phyloP scores from a whole-genome alignment of 2,888 invertebrate species.

The Tetrapedia diversipes region DNA sequence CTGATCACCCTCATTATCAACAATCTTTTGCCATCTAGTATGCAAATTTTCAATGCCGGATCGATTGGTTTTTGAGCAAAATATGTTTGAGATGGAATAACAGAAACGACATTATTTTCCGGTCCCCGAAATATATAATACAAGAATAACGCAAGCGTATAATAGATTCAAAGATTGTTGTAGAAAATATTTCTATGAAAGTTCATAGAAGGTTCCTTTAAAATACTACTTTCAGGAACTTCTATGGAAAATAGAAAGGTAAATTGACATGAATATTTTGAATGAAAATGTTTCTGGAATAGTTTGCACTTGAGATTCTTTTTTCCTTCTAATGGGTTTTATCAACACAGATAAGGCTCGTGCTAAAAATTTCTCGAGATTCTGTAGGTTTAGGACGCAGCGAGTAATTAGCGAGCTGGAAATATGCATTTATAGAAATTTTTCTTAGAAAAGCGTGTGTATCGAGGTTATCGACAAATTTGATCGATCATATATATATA shows the following conservation, averaged over 20 bases:
- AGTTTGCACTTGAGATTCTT: not conserved
- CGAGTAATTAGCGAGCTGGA: not conserved
- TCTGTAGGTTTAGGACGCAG: not conserved
- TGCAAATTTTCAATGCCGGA: too few species aligned
- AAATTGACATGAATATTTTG: not conserved
- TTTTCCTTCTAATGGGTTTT: not conserved
- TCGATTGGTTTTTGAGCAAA: too few species aligned
- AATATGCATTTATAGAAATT: not conserved
- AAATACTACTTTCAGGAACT: not conserved
- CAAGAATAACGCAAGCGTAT: too few species aligned
- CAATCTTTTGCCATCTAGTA: too few species aligned
- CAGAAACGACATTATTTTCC: too few species aligned
- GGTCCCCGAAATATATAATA: too few species aligned
- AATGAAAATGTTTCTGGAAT: not conserved
- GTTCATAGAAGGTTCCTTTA: not conserved
- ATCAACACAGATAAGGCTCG: not conserved
- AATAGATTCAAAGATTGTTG: not conserved
- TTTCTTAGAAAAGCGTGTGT: too few species aligned
- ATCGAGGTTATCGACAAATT: not conserved
- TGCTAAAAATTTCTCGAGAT: not conserved
- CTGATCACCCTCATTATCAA: too few species aligned
- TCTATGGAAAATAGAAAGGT: too few species aligned
- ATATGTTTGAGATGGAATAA: too few species aligned
- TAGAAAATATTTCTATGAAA: not conserved
- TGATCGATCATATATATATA: not conserved